Base-by-base conservation (phyloP, 2,888 invertebrate genomes). In the Megamerina dolium region DNA sequence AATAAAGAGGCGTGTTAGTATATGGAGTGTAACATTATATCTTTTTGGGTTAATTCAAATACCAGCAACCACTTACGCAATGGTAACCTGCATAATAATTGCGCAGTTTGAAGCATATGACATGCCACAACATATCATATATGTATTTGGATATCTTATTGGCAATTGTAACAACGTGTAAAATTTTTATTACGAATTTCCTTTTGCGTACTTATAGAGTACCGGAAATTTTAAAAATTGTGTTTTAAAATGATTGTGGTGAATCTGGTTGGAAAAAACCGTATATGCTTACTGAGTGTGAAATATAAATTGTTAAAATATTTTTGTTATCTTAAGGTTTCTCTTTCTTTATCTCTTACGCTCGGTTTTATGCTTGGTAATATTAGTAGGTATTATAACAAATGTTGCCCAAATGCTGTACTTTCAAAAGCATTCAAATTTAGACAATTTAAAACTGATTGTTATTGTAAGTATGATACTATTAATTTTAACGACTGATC, bases 31-130 rank as follows among this genome's bases (percentile, higher is more conserved):
- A 34, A 32, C 44, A 43, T 19, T 32, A 21, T 12, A 29, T 39
- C 37, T 30, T 21, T 31, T 37, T 37, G 36, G 33, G 36, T 37
- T 41, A 44, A 44, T 46, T 47, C 33, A 30, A 45, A 31, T n/a
- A n/a, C n/a, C n/a, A n/a, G n/a, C n/a, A n/a, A n/a, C n/a, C n/a
- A n/a, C n/a, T n/a, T n/a, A n/a, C n/a, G n/a, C n/a, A n/a, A n/a
- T n/a, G n/a, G n/a, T n/a, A n/a, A n/a, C n/a, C n/a, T n/a, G n/a
- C n/a, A n/a, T 44, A 45, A 50, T 52, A 50, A 50, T 52, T 54
- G 52, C 52, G 48, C 50, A 50, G 52, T 54, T 53, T 53, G 56
- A 49, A 54, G 56, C 53, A 51, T 56, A 48, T 56, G 53, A n/a
- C n/a, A n/a, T n/a, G n/a, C n/a, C n/a, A n/a, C n/a, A n/a, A n/a